Base-by-base conservation (phyloP, 2,888 invertebrate genomes). In the Isoperla grammatica region DNA sequence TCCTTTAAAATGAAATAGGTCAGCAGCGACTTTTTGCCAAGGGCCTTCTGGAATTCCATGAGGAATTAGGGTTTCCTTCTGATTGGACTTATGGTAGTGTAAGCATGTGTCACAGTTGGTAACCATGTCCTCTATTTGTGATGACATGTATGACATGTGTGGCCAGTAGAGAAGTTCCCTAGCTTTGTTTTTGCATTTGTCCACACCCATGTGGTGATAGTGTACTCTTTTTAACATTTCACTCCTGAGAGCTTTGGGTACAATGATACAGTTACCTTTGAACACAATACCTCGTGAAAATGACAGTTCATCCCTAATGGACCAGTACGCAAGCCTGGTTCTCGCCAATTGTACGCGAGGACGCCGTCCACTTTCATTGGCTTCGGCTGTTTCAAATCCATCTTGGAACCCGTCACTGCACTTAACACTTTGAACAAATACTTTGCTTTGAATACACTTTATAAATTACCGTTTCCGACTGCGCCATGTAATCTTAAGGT, bases 121-220 rank as follows among this genome's bases (percentile, higher is more conserved):
- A 22, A 68, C 43, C 19, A 54, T 53, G 46, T 65, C 56, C 53
- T 63, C 64, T 19, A 68, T 68, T 42, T 69, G 59, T n/a, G 61
- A 64, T 6, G 46, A 60, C 56, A 69, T 66, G 8, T 45, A 39
- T 12, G 68, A 67, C 68, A 8, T 29, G 29, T 29, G 29, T 29
- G 29, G 8, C n/a, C 69, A 68, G 62, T 62, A 69, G 3, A 69
- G 61, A n/a, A 61, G 59, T 23, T 63, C 64, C 46, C 40, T 61
- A 12, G 67, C 69, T 57, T 62, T 63, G 23, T 40, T 11, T 19
- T 61, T 54, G 8, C 64, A 65, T 63, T 66, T 66, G 13, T 64
- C 63, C 20, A 67, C 66, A 2, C 69, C 68, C 57, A 66, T 59
- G 59, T 69, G 68, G 22, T 61, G 60, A 58, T 65, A 63, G 61